phyloP scores from a whole-genome alignment of 2,797 vertebrate species.

The Triplophysa yarkandensis region DNA sequence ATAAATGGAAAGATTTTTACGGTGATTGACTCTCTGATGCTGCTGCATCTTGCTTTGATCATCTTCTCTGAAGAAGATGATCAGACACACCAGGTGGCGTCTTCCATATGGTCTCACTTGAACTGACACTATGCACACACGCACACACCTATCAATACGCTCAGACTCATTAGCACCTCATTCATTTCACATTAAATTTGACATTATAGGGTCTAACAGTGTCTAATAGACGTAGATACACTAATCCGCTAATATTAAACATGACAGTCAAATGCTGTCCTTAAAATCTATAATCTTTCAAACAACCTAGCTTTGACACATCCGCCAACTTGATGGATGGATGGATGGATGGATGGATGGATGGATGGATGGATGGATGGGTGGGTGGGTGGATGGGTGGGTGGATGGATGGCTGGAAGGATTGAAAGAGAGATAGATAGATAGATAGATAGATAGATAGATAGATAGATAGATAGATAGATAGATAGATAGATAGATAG shows the following conservation, averaged over 20 bases:
- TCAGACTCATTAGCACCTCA: constrained; percentile 41
- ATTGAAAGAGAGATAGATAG: background rate
- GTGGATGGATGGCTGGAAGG: background rate
- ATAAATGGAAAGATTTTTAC: constrained; percentile 38
- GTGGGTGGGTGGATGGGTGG: too few species aligned
- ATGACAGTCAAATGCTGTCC: too few species aligned
- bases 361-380: background rate
- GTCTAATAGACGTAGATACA: background rate
- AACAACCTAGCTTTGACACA: too few species aligned
- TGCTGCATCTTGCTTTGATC: constrained; percentile 44
- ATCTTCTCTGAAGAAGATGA: constrained; percentile 41
- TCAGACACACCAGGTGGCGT: constrained; percentile 48
- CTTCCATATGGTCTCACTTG: constrained; percentile 45
- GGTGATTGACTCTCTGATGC: constrained; percentile 24
- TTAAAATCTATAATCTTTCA: too few species aligned
- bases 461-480: background rate
- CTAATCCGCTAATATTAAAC: constrained; percentile 1
- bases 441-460: background rate
- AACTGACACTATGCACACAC: constrained; percentile 26
- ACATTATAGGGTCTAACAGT: constrained; percentile 29
- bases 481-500: background rate
- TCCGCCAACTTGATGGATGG: too few species aligned
- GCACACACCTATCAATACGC: constrained; percentile 36
- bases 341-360: background rate
- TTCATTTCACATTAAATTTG: constrained; percentile 16